Evolutionary conservation across 30 jellyfish, hydroid and myxozoan species (phyloP).

Genomic region (Aurelia sp.): DNA sequence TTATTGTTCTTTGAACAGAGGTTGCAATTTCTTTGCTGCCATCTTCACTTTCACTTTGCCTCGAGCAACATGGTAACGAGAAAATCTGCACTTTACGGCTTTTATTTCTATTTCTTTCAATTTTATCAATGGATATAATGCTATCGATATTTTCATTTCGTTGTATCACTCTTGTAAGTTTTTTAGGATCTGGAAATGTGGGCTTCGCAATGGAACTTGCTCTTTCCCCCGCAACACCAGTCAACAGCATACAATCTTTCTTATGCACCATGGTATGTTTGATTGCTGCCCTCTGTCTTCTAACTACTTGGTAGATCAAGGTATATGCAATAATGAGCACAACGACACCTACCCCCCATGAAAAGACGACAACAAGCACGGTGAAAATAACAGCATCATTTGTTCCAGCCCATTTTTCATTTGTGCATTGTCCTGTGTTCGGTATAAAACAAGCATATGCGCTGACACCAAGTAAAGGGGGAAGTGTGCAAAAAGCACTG

Average conservation of each 20-base stretch:
- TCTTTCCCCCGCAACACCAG: not conserved
- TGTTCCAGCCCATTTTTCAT: constrained; percentile 48
- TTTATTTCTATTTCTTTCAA: too few relatives aligned
- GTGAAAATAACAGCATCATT: constrained; percentile 42
- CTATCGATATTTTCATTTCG: too few relatives aligned
- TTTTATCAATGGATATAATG: too few relatives aligned
- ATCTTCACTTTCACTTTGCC: too few relatives aligned
- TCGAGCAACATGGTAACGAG: too few relatives aligned
- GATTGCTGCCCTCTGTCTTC: constrained; percentile 39
- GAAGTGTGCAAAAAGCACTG: constrained; percentile 48
- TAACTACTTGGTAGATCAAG: constrained; percentile 8
- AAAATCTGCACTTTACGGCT: too few relatives aligned
- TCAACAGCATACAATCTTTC: constrained; percentile 4
- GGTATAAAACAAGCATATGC: constrained; percentile 63
- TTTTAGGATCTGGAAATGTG: too few relatives aligned
- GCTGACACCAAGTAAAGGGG: constrained; percentile 66
- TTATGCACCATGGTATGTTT: constrained; percentile 37
- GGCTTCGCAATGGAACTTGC: too few relatives aligned
- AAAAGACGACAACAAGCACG: constrained; percentile 32
- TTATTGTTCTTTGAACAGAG: not conserved
- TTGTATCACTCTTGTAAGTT: too few relatives aligned
- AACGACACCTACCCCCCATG: constrained; percentile 54
- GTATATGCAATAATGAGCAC: constrained; percentile 13
- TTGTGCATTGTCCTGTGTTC: constrained; percentile 45
- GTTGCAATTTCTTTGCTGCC: not conserved